These are phyloP conservation scores for Dasypogon diadema DNA, from an alignment of 2,888 invertebrate genomes.

Conservation along the genomic window DNA sequence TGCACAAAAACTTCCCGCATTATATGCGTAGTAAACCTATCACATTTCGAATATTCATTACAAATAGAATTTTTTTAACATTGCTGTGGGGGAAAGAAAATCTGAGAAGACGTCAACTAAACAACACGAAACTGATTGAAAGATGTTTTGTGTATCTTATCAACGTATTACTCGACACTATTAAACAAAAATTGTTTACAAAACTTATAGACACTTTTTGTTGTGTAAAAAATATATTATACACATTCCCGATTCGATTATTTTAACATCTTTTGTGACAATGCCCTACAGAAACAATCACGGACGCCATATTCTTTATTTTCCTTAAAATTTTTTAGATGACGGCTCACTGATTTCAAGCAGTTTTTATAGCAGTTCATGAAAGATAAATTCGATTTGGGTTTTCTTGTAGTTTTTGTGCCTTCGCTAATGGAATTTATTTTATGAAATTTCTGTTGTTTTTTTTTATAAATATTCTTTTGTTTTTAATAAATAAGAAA, in stretches of 20 bases:
- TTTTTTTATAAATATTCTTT: too few species aligned
- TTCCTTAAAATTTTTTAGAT: constrained; percentile 65
- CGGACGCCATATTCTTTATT: constrained; percentile 81
- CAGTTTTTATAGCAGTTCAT: not conserved
- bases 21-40: constrained; percentile 3
- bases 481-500: too few species aligned
- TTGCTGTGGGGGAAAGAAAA: too few species aligned
- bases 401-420: too few species aligned
- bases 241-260: not conserved
- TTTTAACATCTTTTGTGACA: constrained; percentile 27
- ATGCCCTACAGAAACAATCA: constrained; percentile 32
- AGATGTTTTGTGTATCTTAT: not conserved
- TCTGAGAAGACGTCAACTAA: constrained; percentile 10
- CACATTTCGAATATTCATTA: constrained; percentile 6
- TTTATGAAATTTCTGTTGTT: too few species aligned
- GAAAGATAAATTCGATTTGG: not conserved
- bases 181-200: not conserved
- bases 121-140: constrained; percentile 10
- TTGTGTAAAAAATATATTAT: not conserved
- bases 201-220: not conserved
- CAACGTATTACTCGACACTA: not conserved
- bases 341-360: constrained; percentile 14
- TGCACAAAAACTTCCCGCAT: constrained; percentile 15
- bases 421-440: too few species aligned
- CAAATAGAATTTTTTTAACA: not conserved